phyloP scores from a whole-genome alignment of 1,140 invertebrate genomes.

The Bombyx mandarina region DNA sequence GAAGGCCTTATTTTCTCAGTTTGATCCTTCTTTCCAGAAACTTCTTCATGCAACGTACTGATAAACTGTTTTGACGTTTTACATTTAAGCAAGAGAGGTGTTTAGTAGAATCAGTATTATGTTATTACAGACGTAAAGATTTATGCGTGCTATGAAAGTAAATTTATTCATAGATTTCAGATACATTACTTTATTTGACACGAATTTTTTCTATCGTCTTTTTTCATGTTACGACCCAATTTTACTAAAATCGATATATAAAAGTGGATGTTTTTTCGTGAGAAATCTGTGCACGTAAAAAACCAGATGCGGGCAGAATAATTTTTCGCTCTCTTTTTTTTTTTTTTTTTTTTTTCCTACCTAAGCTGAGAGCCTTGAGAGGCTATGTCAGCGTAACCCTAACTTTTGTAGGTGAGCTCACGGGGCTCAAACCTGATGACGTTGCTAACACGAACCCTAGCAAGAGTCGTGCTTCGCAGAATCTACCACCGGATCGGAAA shows the following conservation, averaged over 20 bases:
- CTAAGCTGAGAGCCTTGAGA: too few species aligned
- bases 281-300: slow-evolving; percentile 24
- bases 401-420: too few species aligned
- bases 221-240: slow-evolving; percentile 22
- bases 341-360: too few species aligned
- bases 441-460: too few species aligned
- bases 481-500: too few species aligned
- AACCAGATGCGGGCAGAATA: slow-evolving; percentile 21
- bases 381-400: too few species aligned
- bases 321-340: slow-evolving; percentile 13
- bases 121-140: background rate
- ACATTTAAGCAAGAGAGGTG: background rate
- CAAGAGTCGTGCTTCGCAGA: too few species aligned
- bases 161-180: slow-evolving; percentile 8
- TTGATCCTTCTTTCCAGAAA: background rate
- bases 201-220: slow-evolving; percentile 12
- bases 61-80: too few species aligned
- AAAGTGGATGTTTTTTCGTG: slow-evolving; percentile 16
- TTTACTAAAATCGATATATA: slow-evolving; percentile 15
- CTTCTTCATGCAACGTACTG: background rate
- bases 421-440: too few species aligned
- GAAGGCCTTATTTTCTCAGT: slow-evolving; percentile 1
- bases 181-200: slow-evolving; percentile 10
- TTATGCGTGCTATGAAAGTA: background rate
- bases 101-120: too few species aligned